Base-by-base conservation (phyloP, 2,888 invertebrate genomes). In the Arge pagana region DNA sequence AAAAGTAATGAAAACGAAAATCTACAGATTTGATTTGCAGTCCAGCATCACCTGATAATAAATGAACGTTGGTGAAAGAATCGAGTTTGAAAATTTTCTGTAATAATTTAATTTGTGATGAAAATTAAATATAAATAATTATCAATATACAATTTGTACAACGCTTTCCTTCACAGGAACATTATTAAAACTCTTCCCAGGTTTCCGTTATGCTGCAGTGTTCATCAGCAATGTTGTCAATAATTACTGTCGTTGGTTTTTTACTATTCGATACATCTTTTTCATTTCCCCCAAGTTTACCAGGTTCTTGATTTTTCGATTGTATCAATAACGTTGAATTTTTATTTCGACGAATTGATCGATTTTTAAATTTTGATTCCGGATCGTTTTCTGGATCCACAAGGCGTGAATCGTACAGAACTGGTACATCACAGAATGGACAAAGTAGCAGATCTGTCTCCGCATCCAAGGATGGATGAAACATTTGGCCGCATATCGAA, bases 341-440 rank as follows among this genome's bases (percentile, higher is more conserved):
- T 2, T n/a, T 15, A 8, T n/a, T 10, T 4, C n/a, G 41, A 11
- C 50, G 42, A 11, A 26, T 24, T 4, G 50, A 51, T 8, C 42
- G 28, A 11, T 51, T 43, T 26, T 31, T 24, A 8, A 10, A 5
- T 7, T 24, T 33, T 10, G 10, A 15, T n/a, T n/a, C n/a, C n/a
- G n/a, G n/a, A n/a, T n/a, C n/a, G n/a, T n/a, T n/a, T n/a, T n/a
- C n/a, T n/a, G n/a, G n/a, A 18, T 39, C 24, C 1, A 59, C 16
- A 2, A 66, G 42, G 3, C 69, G 57, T 2, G 49, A 45, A 31
- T 72, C 72, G 33, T 65, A 62, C 1, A 64, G 13, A 10, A 61
- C 61, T 18, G 73, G 65, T 19, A 73, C 53, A 48, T 75, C 68
- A 26, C 76, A 76, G 41, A 67, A 76, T 2, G 67, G 54, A 48